Percentiles rank a stretch among this genome's conserved stretches.
These are phyloP conservation scores for Ricordea florida DNA, from an alignment of 92 coral and sea anemone genomes.

Conservation along the genomic window DNA sequence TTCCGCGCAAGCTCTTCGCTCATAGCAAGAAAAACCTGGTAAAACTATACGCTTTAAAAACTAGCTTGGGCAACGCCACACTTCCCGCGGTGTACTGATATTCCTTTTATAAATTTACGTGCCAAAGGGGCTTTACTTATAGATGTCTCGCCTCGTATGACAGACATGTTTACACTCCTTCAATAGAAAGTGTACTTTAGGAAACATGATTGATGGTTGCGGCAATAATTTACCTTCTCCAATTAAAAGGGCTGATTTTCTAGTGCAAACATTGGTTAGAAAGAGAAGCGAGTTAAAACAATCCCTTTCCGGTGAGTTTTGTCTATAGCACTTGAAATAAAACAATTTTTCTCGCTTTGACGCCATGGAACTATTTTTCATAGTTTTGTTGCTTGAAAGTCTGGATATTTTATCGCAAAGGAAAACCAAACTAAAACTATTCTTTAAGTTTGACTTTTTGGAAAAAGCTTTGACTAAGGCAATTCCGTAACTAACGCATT, in stretches of 20 bases:
- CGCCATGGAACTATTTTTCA: not conserved
- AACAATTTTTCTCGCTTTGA: not conserved
- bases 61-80: not conserved
- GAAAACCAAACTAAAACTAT: too few relatives aligned
- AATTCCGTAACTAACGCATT: too few relatives aligned
- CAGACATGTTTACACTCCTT: slow-evolving; percentile 3
- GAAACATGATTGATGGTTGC: slow-evolving; percentile 19
- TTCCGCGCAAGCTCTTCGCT: not conserved
- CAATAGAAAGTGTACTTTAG: slow-evolving; percentile 10
- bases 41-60: not conserved
- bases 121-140: not conserved
- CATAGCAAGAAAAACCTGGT: slow-evolving; percentile 18
- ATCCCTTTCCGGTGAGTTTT: slow-evolving; percentile 9
- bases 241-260: not conserved
- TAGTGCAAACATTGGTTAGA: not conserved
- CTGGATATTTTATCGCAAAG: too few relatives aligned
- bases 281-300: not conserved
- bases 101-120: too few relatives aligned
- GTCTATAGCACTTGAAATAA: not conserved
- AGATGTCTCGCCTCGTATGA: not conserved
- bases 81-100: not conserved
- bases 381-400: not conserved
- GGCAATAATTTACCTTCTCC: not conserved
- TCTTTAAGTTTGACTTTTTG: too few relatives aligned
- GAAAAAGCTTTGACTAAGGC: too few relatives aligned